Evolutionary conservation across 2,888 invertebrate species (phyloP).

Genomic region (Cenopis cana): DNA sequence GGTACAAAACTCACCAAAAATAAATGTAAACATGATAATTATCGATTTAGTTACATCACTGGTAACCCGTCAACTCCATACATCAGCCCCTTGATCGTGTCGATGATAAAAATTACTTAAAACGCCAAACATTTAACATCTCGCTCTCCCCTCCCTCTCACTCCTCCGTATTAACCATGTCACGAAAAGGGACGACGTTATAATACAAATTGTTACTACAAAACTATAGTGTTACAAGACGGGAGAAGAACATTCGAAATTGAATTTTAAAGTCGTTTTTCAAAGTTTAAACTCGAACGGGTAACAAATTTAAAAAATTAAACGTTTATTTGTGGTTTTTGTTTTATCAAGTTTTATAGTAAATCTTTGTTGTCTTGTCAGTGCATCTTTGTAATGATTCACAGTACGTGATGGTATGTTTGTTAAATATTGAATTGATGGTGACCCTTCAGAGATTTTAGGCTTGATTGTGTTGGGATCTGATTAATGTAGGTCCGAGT

Average conservation of each 20-base stretch:
- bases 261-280: constrained; percentile 6
- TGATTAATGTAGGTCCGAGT: constrained; percentile 51
- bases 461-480: constrained; percentile 58
- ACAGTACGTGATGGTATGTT: constrained; percentile 73
- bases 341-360: constrained; percentile 52
- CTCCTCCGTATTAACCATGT: constrained; percentile 48
- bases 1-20: neutral
- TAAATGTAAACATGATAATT: constrained; percentile 43
- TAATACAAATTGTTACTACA: constrained; percentile 23
- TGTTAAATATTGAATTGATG: constrained; percentile 73
- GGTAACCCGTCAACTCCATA: constrained; percentile 73
- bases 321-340: constrained; percentile 26
- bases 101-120: constrained; percentile 84
- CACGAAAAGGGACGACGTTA: constrained; percentile 53
- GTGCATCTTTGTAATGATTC: constrained; percentile 68
- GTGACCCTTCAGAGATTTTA: constrained; percentile 55
- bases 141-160: constrained; percentile 66
- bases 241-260: neutral
- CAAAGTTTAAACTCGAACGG: constrained; percentile 8
- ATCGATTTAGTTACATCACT: constrained; percentile 68
- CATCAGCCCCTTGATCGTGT: constrained; percentile 82
- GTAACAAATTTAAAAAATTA: constrained; percentile 1
- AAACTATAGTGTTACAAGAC: constrained; percentile 16
- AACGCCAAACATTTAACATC: constrained; percentile 82
- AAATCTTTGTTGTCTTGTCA: constrained; percentile 72